Conservation (phyloP, 1,140 invertebrate genomes). For the Pseudomyrmex flavicornis region DNA sequence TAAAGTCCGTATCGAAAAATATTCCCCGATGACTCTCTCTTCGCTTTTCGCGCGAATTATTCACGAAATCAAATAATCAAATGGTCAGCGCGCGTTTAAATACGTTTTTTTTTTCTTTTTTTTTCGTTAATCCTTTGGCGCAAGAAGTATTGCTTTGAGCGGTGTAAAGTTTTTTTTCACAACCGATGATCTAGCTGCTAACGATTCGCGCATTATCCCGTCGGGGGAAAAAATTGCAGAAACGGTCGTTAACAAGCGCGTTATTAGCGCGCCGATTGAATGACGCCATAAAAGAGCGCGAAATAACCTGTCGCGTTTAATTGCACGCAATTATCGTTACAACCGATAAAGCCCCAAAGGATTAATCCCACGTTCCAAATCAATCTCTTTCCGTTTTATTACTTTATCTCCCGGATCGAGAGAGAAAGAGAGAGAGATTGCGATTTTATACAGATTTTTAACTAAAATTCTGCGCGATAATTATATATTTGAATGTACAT, state of each 20-base stretch:
- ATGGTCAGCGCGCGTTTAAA: not conserved
- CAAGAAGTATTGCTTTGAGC: constrained; percentile 11
- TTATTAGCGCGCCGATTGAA: constrained; percentile 47
- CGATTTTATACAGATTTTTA: no score
- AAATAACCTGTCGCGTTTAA: constrained; percentile 20
- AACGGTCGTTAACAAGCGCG: constrained; percentile 23
- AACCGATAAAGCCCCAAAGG: constrained; percentile 44
- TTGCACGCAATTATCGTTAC: constrained; percentile 34
- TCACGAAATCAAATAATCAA: not conserved
- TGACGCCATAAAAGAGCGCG: constrained; percentile 27
- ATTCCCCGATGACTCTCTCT: not conserved
- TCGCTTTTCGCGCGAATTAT: constrained; percentile 4
- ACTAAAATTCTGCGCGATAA: no score
- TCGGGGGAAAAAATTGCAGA: not conserved
- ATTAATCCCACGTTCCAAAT: constrained; percentile 40
- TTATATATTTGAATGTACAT: not conserved
- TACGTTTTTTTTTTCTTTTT: not conserved
- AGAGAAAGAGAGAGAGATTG: no score
- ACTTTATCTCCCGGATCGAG: constrained; percentile 9
- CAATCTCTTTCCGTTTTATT: constrained; percentile 26
- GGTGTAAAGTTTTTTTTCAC: not conserved
- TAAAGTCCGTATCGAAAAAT: constrained; percentile 44
- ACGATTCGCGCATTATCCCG: constrained; percentile 9
- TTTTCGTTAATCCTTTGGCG: constrained; percentile 31
- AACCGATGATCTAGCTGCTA: constrained; percentile 22